Conservation (phyloP, 2,113 vertebrate genomes). For the Bubo blakistoni region DNA sequence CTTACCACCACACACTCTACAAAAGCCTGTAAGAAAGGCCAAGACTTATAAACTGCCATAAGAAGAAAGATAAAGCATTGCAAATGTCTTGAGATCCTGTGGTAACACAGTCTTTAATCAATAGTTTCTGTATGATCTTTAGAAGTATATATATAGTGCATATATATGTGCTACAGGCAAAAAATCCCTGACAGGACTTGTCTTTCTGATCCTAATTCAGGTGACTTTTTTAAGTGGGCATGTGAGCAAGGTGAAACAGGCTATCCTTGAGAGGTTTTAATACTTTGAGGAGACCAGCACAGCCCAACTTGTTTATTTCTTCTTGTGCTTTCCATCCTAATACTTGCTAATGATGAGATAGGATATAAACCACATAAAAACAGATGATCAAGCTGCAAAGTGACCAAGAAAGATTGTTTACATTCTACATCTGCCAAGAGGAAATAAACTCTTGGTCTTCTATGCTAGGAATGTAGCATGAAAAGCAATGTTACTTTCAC, state of each 20-base stretch:
- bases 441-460: slow-evolving; percentile 45
- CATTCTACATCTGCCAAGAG: slow-evolving; percentile 34
- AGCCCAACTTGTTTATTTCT: background rate
- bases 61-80: background rate
- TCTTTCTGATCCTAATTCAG: background rate
- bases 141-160: background rate
- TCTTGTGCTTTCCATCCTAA: background rate
- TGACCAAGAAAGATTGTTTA: background rate
- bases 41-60: background rate
- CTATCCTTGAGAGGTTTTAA: background rate
- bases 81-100: background rate
- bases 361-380: background rate
- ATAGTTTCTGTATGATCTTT: background rate
- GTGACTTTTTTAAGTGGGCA: background rate
- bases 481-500: slow-evolving; percentile 18
- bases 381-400: background rate
- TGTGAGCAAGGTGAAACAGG: background rate
- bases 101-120: background rate
- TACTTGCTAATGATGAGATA: background rate
- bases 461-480: slow-evolving; percentile 52
- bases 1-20: background rate
- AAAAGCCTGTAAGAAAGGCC: background rate
- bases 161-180: background rate
- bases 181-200: background rate
- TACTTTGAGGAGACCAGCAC: background rate